A percentile compares a stretch with the other conserved stretches of the same genome.
Evolutionary conservation across 2,888 invertebrate genomes (phyloP).

Genomic region (Ethmia dodecea): DNA sequence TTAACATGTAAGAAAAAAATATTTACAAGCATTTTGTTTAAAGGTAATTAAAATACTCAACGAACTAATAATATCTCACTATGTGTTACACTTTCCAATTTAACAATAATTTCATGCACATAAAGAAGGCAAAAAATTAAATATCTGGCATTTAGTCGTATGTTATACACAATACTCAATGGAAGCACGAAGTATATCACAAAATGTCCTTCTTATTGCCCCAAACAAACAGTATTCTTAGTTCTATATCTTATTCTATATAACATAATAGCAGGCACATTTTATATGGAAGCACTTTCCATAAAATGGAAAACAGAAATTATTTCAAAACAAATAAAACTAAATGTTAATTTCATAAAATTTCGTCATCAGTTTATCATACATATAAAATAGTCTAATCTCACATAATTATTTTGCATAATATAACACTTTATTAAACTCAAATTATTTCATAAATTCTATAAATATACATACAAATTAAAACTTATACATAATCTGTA

Average conservation of each 20-base stretch:
- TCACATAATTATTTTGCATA: too few species aligned
- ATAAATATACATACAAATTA: too few species aligned
- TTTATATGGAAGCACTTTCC: not conserved
- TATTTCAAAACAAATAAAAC: not conserved
- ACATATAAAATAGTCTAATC: too few species aligned
- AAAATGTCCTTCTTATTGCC: not conserved
- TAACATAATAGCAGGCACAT: not conserved
- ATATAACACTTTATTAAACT: too few species aligned
- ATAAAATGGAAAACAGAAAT: not conserved
- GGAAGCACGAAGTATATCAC: slow-evolving; percentile 31
- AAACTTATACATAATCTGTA: too few species aligned
- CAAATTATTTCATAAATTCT: too few species aligned
- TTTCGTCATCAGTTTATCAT: too few species aligned
- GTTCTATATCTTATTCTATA: too few species aligned
- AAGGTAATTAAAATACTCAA: slow-evolving; percentile 31
- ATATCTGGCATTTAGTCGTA: slow-evolving; percentile 6
- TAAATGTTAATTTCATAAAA: too few species aligned
- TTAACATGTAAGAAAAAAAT: slow-evolving; percentile 49
- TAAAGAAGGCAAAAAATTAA: slow-evolving; percentile 32
- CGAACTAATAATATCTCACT: slow-evolving; percentile 40
- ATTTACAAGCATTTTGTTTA: slow-evolving; percentile 45
- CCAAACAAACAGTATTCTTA: not conserved
- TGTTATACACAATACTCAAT: slow-evolving; percentile 13
- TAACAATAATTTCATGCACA: slow-evolving; percentile 22
- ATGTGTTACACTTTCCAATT: slow-evolving; percentile 28